These are phyloP conservation scores for Auanema sp. DNA, from an alignment of 2,888 invertebrate genomes.

Conservation along the genomic window DNA sequence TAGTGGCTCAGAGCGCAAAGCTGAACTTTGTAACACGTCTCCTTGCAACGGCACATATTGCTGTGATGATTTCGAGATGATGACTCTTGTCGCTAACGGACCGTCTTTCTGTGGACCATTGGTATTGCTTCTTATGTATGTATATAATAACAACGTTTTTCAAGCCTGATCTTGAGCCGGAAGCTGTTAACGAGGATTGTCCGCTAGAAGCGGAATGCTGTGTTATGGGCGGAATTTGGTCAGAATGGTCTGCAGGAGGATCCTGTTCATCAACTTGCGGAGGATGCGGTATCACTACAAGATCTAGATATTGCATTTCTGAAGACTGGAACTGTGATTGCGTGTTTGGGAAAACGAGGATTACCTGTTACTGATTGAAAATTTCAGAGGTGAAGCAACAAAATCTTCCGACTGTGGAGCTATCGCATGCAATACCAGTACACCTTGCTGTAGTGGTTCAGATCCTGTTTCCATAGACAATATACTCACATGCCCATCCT, in stretches of 20 bases:
- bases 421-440: constrained; percentile 21
- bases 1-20: no score
- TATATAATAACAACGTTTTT: no score
- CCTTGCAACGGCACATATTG: no score
- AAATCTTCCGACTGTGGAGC: constrained; percentile 34
- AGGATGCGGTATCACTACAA: constrained; percentile 28
- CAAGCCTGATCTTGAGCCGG: no score
- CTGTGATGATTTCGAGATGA: no score
- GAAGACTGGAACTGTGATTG: constrained; percentile 27
- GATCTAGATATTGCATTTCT: constrained; percentile 29
- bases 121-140: no score
- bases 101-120: no score
- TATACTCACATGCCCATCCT: background rate
- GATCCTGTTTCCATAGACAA: constrained; percentile 24
- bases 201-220: constrained; percentile 4
- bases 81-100: no score
- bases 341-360: constrained; percentile 23
- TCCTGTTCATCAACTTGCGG: constrained; percentile 35
- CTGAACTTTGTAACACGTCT: no score
- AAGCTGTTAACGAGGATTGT: no score
- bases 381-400: constrained; percentile 31
- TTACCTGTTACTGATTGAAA: background rate
- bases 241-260: constrained; percentile 24
- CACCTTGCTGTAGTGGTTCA: constrained; percentile 29
- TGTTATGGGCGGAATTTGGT: constrained; percentile 24